phyloP scores from a whole-genome alignment of 2,113 vertebrate species.

The Phyllostomus discolor region DNA sequence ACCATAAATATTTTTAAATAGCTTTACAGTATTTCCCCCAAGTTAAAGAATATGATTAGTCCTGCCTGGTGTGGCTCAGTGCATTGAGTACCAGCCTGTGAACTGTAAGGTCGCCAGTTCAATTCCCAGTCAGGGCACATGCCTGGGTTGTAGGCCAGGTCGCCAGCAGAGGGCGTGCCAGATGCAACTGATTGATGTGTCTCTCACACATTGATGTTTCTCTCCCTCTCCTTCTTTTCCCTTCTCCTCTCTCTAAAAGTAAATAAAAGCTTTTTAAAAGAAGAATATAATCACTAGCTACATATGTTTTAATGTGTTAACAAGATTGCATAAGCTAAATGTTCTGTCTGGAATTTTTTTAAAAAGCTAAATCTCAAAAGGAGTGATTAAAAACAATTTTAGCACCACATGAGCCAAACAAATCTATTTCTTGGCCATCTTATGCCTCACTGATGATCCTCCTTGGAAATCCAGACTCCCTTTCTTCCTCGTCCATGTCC shows the following conservation, averaged over 20 bases:
- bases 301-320: background rate
- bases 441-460: background rate
- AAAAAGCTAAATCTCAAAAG: background rate
- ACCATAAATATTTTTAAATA: background rate
- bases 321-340: background rate
- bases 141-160: too few species aligned
- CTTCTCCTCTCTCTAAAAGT: too few species aligned
- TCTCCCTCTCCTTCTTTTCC: too few species aligned
- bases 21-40: background rate
- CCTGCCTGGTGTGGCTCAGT: background rate
- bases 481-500: constrained; percentile 25
- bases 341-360: background rate
- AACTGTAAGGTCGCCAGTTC: too few species aligned
- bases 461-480: background rate
- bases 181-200: too few species aligned
- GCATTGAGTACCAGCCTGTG: too few species aligned
- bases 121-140: too few species aligned
- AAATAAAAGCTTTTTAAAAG: too few species aligned
- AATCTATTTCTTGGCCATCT: background rate
- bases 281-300: background rate
- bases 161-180: too few species aligned
- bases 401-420: background rate
- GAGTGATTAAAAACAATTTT: background rate
- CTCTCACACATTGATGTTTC: too few species aligned
- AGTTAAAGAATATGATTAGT: background rate